Evolutionary conservation across 92 coral and sea anemone genomes (phyloP), one percentile per base, ranked within the genome.

Genomic region (Palythoa heliodiscus): DNA sequence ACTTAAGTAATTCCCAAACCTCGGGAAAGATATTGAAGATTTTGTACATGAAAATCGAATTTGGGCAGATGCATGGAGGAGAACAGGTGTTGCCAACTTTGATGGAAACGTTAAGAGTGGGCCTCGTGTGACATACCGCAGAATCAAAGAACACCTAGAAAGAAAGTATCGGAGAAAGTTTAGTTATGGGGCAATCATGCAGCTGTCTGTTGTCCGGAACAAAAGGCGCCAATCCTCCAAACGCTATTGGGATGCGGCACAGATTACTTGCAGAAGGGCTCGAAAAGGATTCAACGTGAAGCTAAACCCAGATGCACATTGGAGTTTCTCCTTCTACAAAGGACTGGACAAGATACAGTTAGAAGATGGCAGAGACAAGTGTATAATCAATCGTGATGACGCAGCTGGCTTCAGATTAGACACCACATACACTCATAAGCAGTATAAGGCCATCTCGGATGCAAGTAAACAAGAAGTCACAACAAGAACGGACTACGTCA

Each of bases 231-330:
- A 54, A 64, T 90, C 92, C 25, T 3, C 78, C 25, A 82, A 69
- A 43, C 50, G 91, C 19, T 87, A 90, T 75, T 73, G 93, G 93
- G 89, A 84, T 79, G 93, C 90, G 38, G 90, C 93, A 68, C 83
- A 91, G 74, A 47, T 91, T 20, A 53, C 85, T 24, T 91, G 89
- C 57, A 82, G 92, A 67, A 76, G 92, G 11, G 90, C 90, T 11
- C 47, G 88, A 47, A 90, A 90, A 64, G 92, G 92, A 15, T 87
- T 90, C 38, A 82, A 83, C 14, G 35, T 90, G 11, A 86, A 82
- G 63, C 87, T 90, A 16, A 90, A 90, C 61, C 66, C 78, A 19
- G 92, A 89, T 73, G 70, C 92, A 67, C 83, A 89, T 29, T 89
- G 89, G 87, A 89, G 89, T 73, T 64, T 81, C 22, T 60, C 89